Evolutionary conservation across 2,113 vertebrate species (phyloP).

Genomic region (Hyperoodon ampullatus): DNA sequence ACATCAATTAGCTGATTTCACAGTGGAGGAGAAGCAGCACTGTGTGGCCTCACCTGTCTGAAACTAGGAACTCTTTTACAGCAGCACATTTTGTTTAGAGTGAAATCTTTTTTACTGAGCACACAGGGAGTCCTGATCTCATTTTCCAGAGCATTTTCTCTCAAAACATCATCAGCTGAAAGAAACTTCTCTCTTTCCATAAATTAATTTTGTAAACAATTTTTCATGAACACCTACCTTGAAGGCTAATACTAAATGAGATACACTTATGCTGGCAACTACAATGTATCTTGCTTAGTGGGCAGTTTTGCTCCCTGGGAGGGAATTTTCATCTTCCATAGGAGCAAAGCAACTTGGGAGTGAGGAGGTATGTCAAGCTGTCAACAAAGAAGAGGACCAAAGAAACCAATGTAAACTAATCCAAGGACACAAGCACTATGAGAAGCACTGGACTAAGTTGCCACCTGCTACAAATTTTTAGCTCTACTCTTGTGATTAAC

Average conservation of each 20-base stretch:
- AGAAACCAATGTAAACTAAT: conserved; percentile 38
- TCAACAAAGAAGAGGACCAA: conserved; percentile 9
- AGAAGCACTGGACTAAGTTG: neutral
- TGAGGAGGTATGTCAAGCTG: conserved; percentile 56
- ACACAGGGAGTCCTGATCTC: conserved; percentile 38
- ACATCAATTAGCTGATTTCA: conserved; percentile 43
- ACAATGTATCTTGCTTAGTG: conserved; percentile 62
- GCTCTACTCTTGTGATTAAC: neutral
- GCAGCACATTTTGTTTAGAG: conserved; percentile 17
- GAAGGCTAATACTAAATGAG: conserved; percentile 64
- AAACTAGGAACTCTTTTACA: conserved; percentile 5
- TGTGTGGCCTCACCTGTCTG: conserved; percentile 11
- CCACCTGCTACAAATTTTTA: neutral
- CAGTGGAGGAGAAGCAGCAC: conserved; percentile 6
- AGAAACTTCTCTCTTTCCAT: conserved; percentile 54
- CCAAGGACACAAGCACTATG: neutral
- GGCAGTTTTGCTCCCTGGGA: conserved; percentile 53
- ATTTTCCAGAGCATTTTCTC: conserved; percentile 57
- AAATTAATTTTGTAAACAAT: conserved; percentile 65
- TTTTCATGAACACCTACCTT: conserved; percentile 40
- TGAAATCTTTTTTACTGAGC: conserved; percentile 24
- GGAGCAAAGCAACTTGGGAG: conserved; percentile 57
- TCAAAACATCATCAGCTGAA: conserved; percentile 65
- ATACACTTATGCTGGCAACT: neutral
- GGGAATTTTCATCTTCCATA: conserved; percentile 63